phyloP scores from a whole-genome alignment of 2,888 invertebrate species.

The Malthinus flaveolus region DNA sequence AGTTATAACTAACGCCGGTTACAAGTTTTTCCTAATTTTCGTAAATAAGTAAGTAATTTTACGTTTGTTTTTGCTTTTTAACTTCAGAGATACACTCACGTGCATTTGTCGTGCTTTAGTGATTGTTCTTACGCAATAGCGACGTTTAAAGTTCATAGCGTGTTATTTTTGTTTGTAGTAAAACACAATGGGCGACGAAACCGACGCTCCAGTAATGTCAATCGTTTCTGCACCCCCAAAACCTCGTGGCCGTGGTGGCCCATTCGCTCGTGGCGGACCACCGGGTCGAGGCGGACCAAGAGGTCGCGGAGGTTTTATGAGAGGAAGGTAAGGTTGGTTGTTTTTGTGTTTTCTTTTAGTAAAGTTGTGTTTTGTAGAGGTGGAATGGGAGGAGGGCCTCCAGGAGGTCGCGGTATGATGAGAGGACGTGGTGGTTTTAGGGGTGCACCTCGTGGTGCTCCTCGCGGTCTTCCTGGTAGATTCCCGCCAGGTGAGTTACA shows the following conservation, averaged over 20 bases:
- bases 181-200: slow-evolving; percentile 14
- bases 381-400: slow-evolving; percentile 18
- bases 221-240: background rate
- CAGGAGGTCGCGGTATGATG: slow-evolving; percentile 19
- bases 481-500: slow-evolving; percentile 10
- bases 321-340: slow-evolving; percentile 18
- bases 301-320: slow-evolving; percentile 22
- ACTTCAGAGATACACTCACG: background rate
- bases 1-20: too few species aligned
- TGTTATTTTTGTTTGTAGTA: background rate
- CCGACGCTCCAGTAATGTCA: slow-evolving; percentile 2
- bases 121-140: too few species aligned
- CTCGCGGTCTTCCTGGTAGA: slow-evolving; percentile 28
- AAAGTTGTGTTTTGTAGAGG: slow-evolving; percentile 7
- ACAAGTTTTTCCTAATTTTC: too few species aligned
- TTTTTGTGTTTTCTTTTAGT: background rate
- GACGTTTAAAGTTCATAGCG: background rate
- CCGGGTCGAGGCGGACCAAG: slow-evolving; percentile 30
- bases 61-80: background rate
- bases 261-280: slow-evolving; percentile 28
- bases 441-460: slow-evolving; percentile 31
- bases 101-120: background rate
- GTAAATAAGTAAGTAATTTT: too few species aligned
- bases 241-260: slow-evolving; percentile 15
- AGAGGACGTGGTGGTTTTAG: slow-evolving; percentile 36